These are phyloP conservation scores for Phengaris arion DNA, from an alignment of 2,888 invertebrate species.

Conservation along the genomic window DNA sequence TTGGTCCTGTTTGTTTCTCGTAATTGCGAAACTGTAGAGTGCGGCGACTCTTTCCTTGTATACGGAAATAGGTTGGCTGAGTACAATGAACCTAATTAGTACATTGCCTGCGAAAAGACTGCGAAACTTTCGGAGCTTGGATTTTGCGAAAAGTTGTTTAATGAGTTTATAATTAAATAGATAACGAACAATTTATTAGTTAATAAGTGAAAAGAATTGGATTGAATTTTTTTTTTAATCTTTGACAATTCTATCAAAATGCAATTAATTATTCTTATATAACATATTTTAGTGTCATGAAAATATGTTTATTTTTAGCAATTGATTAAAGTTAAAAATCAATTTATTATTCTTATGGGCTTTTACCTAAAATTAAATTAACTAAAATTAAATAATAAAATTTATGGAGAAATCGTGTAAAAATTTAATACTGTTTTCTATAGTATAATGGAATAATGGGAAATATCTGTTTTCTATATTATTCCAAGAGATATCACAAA, in stretches of 20 bases:
- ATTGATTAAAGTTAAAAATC: no score
- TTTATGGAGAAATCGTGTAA: no score
- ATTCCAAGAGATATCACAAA: constrained; percentile 29
- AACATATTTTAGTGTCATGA: no score
- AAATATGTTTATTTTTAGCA: no score
- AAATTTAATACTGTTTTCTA: no score
- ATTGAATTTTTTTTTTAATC: neutral
- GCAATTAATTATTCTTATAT: no score
- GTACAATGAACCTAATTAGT: constrained; percentile 33
- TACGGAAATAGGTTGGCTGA: constrained; percentile 31
- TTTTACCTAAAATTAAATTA: no score
- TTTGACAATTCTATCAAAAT: neutral
- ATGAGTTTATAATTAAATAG: constrained; percentile 29
- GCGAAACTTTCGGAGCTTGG: constrained; percentile 28
- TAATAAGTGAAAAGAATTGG: neutral
- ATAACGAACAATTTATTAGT: constrained; percentile 22
- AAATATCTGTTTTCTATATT: neutral
- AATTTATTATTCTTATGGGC: no score
- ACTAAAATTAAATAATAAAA: no score
- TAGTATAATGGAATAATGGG: no score
- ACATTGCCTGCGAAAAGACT: constrained; percentile 31
- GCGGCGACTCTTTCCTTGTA: constrained; percentile 29
- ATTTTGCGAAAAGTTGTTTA: constrained; percentile 29
- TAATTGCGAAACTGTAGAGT: constrained; percentile 32
- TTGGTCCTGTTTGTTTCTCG: constrained; percentile 28